Evolutionary conservation across 2,888 invertebrate species (phyloP).

Genomic region (Argyresthia albistria): DNA sequence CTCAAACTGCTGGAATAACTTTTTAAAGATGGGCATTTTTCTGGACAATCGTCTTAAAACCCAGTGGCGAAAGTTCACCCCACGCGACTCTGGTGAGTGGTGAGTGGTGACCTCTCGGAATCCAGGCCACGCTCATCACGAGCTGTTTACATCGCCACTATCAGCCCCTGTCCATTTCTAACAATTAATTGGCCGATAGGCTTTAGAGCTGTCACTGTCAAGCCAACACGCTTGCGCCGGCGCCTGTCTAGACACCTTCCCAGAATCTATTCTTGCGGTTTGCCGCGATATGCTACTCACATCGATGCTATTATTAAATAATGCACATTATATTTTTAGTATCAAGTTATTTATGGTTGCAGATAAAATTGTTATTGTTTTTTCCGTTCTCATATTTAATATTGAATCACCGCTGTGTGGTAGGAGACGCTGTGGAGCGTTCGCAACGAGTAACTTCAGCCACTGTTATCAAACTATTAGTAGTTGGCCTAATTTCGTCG

Average conservation of each 20-base stretch:
- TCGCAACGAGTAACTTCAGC: conserved; percentile 13
- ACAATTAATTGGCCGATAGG: conserved; percentile 44
- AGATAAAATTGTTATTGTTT: background rate
- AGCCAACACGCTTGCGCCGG: conserved; percentile 5
- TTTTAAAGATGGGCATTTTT: too few relatives aligned
- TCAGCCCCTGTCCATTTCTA: conserved; percentile 31
- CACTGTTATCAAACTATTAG: conserved; percentile 19
- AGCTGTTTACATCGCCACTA: conserved; percentile 29
- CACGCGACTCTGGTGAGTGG: too few relatives aligned
- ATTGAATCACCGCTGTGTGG: background rate
- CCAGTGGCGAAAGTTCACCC: too few relatives aligned
- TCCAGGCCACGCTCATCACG: conserved; percentile 15
- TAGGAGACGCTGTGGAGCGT: conserved; percentile 13
- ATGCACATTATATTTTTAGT: background rate
- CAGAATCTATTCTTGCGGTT: background rate
- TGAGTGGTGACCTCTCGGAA: conserved; percentile 10
- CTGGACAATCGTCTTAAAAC: too few relatives aligned
- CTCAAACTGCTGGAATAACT: too few relatives aligned
- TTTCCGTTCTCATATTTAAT: background rate
- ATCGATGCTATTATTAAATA: background rate
- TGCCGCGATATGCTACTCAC: background rate
- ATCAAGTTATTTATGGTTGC: too few relatives aligned
- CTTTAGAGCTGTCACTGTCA: conserved; percentile 36
- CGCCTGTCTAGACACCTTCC: conserved; percentile 1
- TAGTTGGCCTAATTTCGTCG: conserved; percentile 27